phyloP scores from a whole-genome alignment of 92 coral and sea anemone species.

The Palythoa heliodiscus region DNA sequence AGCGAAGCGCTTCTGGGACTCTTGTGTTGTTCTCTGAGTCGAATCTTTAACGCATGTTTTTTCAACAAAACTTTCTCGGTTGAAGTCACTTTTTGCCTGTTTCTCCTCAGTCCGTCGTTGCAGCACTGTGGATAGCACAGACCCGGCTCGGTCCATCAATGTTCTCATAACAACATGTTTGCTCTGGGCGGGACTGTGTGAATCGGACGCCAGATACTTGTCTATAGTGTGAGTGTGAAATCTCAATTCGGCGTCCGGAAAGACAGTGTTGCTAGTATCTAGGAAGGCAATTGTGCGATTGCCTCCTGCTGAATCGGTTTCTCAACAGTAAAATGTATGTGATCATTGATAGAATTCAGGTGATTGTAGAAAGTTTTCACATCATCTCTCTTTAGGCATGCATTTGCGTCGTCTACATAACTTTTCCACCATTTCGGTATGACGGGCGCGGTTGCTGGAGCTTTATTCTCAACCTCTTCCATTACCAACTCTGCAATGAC shows the following conservation, averaged over 20 bases:
- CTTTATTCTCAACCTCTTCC: neutral
- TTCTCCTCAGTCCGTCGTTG: no score
- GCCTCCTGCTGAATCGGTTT: neutral
- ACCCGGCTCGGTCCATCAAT: no score
- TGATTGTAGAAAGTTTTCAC: constrained; percentile 34
- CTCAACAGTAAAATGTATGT: no score
- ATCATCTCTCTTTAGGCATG: constrained; percentile 31
- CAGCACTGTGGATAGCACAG: no score
- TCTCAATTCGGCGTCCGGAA: neutral
- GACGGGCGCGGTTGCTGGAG: constrained; percentile 33
- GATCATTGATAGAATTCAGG: no score
- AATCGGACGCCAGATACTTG: constrained; percentile 46
- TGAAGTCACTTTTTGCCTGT: no score
- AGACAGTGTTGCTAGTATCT: no score
- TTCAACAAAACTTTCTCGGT: no score
- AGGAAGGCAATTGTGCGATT: constrained; percentile 28
- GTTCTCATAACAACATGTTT: no score
- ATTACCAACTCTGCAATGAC: constrained; percentile 24
- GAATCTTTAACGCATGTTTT: no score
- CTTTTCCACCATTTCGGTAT: constrained; percentile 42
- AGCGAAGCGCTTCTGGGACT: no score
- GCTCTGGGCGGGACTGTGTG: constrained; percentile 14
- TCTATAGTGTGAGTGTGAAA: constrained; percentile 36
- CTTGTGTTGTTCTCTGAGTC: no score
- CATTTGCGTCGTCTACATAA: constrained; percentile 32